Conservation (phyloP, 2,888 invertebrate species). For the Acanthacorydalis orientalis region DNA sequence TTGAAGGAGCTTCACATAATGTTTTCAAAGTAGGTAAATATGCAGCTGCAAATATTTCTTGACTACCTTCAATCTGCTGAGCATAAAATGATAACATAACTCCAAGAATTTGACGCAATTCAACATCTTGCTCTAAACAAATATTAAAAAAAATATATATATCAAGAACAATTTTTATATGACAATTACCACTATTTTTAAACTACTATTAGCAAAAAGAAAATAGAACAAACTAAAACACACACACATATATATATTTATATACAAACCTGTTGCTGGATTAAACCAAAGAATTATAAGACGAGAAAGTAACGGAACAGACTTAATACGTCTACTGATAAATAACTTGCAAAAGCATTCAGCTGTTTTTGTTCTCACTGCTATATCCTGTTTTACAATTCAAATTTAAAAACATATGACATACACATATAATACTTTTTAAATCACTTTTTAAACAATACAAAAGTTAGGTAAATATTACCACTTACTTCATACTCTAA, state of each 20-base stretch:
- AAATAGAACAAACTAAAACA: no score
- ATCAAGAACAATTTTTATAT: no score
- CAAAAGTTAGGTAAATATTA: no score
- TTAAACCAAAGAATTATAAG: constrained; percentile 70
- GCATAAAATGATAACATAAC: constrained; percentile 47
- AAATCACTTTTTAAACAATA: no score
- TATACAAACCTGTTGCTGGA: constrained; percentile 44
- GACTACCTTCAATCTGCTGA: constrained; percentile 34
- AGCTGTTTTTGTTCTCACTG: constrained; percentile 43
- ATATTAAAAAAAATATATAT: no score
- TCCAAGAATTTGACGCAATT: constrained; percentile 49
- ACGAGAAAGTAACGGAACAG: constrained; percentile 47
- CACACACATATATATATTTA: no score
- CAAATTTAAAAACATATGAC: no score
- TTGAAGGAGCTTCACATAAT: constrained; percentile 54
- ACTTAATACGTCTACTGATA: constrained; percentile 44
- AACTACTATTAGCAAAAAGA: no score
- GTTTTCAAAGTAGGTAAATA: constrained; percentile 57
- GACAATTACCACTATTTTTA: no score
- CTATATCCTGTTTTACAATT: constrained; percentile 26
- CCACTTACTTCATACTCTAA: no score
- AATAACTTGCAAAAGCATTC: constrained; percentile 56
- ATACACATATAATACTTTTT: no score
- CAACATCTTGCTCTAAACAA: constrained; percentile 38
- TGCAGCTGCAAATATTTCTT: constrained; percentile 42